Conservation (phyloP, 2,797 vertebrate genomes). For the Acridotheres tristis region DNA sequence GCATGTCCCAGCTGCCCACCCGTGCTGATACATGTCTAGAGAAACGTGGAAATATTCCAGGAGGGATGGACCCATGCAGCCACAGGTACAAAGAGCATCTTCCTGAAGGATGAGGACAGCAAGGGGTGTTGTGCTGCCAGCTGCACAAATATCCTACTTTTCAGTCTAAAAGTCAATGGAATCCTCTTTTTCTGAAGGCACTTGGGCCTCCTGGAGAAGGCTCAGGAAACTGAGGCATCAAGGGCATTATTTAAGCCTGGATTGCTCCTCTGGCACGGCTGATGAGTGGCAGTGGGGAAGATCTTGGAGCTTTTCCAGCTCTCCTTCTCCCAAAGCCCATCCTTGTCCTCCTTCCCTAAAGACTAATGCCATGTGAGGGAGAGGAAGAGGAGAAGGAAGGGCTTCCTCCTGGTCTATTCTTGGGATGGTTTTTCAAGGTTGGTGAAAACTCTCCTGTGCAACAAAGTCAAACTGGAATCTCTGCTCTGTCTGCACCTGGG, state of each 20-base stretch:
- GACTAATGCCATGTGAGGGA: background rate
- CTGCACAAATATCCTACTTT: background rate
- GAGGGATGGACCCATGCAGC: background rate
- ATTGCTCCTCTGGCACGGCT: background rate
- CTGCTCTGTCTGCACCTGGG: background rate
- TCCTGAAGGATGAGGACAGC: background rate
- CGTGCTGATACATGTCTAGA: fast-evolving
- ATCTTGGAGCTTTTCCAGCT: background rate
- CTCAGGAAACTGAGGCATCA: background rate
- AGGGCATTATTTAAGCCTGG: background rate
- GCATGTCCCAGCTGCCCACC: background rate
- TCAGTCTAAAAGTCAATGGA: background rate
- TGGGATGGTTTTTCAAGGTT: background rate
- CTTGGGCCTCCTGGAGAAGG: background rate
- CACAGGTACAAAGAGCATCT: background rate
- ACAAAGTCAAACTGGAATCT: background rate
- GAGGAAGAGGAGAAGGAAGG: background rate
- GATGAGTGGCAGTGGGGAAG: background rate
- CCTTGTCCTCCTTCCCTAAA: background rate
- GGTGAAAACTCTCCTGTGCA: background rate
- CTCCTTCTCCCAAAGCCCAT: background rate
- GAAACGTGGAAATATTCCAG: background rate
- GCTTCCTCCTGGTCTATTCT: background rate
- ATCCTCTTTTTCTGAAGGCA: background rate
- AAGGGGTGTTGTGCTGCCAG: background rate